Conservation (phyloP, 2,797 vertebrate genomes). For the Sciurus carolinensis region DNA sequence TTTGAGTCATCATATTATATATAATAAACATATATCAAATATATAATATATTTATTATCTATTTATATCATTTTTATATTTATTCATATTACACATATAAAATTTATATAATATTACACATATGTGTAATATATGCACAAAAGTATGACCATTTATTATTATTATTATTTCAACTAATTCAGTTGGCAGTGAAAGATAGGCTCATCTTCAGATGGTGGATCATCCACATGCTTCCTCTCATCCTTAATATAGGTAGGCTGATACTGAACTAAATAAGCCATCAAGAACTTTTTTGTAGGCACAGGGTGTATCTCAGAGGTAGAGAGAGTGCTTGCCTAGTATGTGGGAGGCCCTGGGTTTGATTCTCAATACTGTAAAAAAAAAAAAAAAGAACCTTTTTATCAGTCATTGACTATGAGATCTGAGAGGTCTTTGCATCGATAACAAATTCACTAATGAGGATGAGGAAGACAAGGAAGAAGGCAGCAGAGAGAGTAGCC, state of each 20-base stretch:
- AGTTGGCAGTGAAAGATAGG: not conserved
- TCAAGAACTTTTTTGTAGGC: not conserved
- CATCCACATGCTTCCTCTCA: not conserved
- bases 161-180: not conserved
- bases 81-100: no score
- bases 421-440: not conserved
- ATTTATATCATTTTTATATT: no score
- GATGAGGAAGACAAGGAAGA: not conserved
- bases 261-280: not conserved
- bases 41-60: no score
- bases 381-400: not conserved
- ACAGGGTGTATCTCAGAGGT: no score
- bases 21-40: no score
- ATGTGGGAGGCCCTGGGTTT: no score
- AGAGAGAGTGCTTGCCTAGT: no score
- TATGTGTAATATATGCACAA: not conserved
- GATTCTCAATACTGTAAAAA: no score
- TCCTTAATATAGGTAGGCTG: not conserved
- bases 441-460: not conserved
- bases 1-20: not conserved
- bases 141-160: not conserved
- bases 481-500: not conserved
- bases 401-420: not conserved
- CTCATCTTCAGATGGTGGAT: not conserved
- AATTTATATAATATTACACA: not conserved